Conservation (phyloP, 2,113 vertebrate genomes). For the Protobothrops mucrosquamatus region DNA sequence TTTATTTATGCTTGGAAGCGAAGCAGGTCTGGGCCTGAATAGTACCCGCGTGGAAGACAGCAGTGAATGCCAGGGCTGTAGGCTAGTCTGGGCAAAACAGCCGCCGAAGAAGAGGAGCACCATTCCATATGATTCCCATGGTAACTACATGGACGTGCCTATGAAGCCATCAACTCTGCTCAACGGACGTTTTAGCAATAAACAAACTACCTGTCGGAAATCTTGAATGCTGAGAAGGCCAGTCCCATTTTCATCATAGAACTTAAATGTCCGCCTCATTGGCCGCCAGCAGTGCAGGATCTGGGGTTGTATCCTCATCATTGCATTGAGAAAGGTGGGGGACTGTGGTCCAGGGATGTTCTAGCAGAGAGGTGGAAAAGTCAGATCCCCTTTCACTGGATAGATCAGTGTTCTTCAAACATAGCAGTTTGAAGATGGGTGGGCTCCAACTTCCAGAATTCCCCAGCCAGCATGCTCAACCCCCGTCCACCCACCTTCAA, state of each 20-base stretch:
- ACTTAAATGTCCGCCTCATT: constrained; percentile 62
- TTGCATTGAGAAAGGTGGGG: constrained; percentile 37
- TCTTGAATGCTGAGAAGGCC: constrained; percentile 58
- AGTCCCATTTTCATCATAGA: constrained; percentile 35
- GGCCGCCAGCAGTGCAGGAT: constrained; percentile 66
- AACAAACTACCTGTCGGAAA: constrained; percentile 67
- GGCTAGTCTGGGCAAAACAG: background rate
- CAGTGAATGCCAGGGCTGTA: background rate
- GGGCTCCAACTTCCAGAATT: background rate
- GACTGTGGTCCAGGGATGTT: constrained; percentile 55
- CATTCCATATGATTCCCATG: background rate
- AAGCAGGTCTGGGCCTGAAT: background rate
- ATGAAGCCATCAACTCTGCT: background rate
- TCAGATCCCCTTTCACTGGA: background rate
- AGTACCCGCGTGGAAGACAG: background rate
- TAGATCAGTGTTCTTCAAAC: background rate
- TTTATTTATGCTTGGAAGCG: background rate
- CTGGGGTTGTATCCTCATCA: constrained; percentile 65
- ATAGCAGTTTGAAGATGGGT: background rate
- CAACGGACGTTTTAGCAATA: background rate
- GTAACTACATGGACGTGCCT: background rate
- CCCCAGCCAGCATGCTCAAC: background rate
- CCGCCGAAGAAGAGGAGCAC: background rate
- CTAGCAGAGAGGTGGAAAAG: constrained; percentile 38
- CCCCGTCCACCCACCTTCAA: background rate